Percentiles rank a stretch among this genome's conserved stretches.
Evolutionary conservation across 2,888 invertebrate genomes (phyloP).

Genomic region (Tipula vernalis): DNA sequence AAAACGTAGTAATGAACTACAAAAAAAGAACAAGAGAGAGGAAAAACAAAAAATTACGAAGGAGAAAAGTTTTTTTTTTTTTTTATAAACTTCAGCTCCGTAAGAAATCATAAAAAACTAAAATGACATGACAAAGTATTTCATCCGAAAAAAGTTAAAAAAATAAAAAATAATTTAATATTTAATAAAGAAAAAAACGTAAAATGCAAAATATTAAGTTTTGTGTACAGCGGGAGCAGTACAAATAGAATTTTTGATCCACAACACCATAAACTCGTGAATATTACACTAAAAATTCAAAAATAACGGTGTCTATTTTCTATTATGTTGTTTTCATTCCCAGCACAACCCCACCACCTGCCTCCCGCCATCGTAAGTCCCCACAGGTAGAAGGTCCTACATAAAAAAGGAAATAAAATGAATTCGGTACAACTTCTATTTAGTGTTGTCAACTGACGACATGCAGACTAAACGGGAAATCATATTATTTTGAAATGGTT

Average conservation of each 20-base stretch:
- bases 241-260: not conserved
- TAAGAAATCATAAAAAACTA: not conserved
- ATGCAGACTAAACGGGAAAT: not conserved
- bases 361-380: not conserved
- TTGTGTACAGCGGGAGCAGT: not conserved
- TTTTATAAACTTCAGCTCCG: not conserved
- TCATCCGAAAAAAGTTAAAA: not conserved
- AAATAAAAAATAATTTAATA: not conserved
- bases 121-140: not conserved
- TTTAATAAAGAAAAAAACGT: not conserved
- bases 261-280: not conserved
- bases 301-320: too few species aligned
- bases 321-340: not conserved
- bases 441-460: not conserved
- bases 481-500: not conserved
- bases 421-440: not conserved
- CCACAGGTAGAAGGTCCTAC: not conserved
- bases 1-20: not conserved
- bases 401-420: not conserved
- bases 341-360: not conserved
- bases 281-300: not conserved
- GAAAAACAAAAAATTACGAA: not conserved
- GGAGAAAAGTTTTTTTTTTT: not conserved
- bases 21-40: not conserved
- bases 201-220: not conserved